Percentiles rank a stretch among this genome's conserved stretches.
phyloP scores from a whole-genome alignment of 2,113 vertebrate genomes.

The Cololabis saira region DNA sequence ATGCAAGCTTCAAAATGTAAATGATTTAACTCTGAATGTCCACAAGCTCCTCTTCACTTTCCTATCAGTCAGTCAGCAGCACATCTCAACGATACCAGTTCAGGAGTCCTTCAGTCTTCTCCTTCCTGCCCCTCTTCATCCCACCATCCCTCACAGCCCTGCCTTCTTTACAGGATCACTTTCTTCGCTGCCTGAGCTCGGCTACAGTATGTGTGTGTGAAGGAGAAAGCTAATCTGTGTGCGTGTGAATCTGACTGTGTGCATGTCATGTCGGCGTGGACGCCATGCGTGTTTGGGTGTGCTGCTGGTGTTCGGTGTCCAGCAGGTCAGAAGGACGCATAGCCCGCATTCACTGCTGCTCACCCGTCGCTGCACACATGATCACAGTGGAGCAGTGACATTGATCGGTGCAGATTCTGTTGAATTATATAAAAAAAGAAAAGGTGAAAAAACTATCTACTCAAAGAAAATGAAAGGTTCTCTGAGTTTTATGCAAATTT shows the following conservation, averaged over 20 bases:
- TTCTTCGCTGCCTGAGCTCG: constrained; percentile 24
- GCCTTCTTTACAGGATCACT: constrained; percentile 40
- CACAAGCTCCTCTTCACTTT: neutral
- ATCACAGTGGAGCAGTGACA: no score
- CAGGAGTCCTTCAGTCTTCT: neutral
- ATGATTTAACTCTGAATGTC: no score
- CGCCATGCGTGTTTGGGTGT: constrained; percentile 56
- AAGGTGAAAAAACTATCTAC: no score
- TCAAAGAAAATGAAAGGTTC: no score
- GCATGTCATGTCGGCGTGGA: constrained; percentile 45
- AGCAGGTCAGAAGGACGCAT: constrained; percentile 54
- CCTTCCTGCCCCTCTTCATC: neutral
- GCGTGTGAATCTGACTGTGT: constrained; percentile 11
- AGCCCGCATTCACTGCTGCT: constrained; percentile 39
- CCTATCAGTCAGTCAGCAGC: neutral
- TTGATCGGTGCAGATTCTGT: no score
- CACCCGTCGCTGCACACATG: no score
- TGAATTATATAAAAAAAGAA: no score
- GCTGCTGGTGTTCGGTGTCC: constrained; percentile 61
- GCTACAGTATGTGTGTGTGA: constrained; percentile 7
- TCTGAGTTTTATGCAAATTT: no score
- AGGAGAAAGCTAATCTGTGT: neutral
- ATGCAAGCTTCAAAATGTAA: no score
- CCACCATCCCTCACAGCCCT: constrained; percentile 33
- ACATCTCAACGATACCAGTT: neutral